These are phyloP conservation scores for Circaetus gallicus DNA, from an alignment of 2,113 vertebrate species.

Conservation along the genomic window DNA sequence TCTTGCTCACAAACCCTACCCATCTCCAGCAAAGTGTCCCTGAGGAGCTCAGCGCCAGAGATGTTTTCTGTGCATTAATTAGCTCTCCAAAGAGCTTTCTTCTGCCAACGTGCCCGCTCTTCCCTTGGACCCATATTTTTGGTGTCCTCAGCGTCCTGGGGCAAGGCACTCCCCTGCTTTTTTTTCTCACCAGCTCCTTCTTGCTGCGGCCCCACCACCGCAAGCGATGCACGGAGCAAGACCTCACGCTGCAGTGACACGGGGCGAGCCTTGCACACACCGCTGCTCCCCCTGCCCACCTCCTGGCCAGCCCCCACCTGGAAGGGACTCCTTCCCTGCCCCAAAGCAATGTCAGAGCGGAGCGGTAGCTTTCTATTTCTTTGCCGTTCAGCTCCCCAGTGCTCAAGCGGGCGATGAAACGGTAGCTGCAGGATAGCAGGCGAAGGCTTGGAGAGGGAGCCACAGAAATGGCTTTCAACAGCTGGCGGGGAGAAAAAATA, in stretches of 20 bases:
- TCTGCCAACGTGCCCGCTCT: background rate
- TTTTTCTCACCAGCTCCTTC: background rate
- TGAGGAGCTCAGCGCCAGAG: background rate
- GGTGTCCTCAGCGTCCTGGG: background rate
- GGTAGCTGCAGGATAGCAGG: background rate
- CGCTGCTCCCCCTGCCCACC: background rate
- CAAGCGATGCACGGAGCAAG: accelerated
- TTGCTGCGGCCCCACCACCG: background rate
- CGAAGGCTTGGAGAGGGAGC: background rate
- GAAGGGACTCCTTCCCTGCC: background rate
- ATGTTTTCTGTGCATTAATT: background rate
- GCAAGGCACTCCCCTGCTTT: background rate
- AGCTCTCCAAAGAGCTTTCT: background rate
- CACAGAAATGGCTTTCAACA: background rate
- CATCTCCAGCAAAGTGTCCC: accelerated
- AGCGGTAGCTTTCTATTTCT: background rate
- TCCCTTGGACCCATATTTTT: background rate
- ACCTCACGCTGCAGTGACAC: accelerated
- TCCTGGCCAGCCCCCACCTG: accelerated
- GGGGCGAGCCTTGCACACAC: accelerated
- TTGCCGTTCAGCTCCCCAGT: background rate
- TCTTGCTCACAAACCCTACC: background rate
- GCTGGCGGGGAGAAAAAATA: background rate
- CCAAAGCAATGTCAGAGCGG: background rate
- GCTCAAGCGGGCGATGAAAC: background rate